These are phyloP conservation scores for Calyptomena viridis DNA, from an alignment of 2,113 vertebrate species.

Conservation along the genomic window DNA sequence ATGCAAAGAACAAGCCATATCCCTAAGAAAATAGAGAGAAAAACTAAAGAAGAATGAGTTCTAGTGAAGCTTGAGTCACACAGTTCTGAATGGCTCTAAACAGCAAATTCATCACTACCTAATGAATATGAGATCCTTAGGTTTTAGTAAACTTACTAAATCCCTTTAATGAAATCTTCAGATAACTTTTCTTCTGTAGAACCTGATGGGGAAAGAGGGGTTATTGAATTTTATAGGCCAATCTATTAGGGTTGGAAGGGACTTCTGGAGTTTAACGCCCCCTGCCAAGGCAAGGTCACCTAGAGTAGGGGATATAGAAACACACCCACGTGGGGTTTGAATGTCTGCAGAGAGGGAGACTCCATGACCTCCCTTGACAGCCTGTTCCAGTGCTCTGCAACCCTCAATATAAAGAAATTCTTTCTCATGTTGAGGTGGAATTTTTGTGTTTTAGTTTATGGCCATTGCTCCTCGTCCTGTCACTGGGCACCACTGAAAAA, in stretches of 20 bases:
- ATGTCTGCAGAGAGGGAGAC: background rate
- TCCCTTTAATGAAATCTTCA: background rate
- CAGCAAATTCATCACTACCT: background rate
- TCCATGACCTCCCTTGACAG: background rate
- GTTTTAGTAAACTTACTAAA: background rate
- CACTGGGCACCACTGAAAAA: background rate
- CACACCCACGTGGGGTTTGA: rapidly evolving
- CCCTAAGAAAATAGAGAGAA: background rate
- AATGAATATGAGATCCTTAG: background rate
- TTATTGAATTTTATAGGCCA: background rate
- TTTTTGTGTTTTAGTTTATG: background rate
- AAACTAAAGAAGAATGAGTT: background rate
- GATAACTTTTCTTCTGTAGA: background rate
- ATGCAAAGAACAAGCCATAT: background rate
- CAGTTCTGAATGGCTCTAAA: background rate
- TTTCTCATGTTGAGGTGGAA: background rate
- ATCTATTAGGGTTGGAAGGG: background rate
- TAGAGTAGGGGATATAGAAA: background rate
- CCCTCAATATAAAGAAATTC: background rate
- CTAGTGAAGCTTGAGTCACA: background rate
- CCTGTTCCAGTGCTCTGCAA: background rate
- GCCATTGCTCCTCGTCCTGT: background rate
- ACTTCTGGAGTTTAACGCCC: background rate
- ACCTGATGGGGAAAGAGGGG: background rate
- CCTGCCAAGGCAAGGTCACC: background rate